A percentile compares a stretch with the other conserved stretches of the same genome.
phyloP scores from a whole-genome alignment of 37 sponge, comb jelly and placozoan genomes.

The Amphimedon queenslandica region DNA sequence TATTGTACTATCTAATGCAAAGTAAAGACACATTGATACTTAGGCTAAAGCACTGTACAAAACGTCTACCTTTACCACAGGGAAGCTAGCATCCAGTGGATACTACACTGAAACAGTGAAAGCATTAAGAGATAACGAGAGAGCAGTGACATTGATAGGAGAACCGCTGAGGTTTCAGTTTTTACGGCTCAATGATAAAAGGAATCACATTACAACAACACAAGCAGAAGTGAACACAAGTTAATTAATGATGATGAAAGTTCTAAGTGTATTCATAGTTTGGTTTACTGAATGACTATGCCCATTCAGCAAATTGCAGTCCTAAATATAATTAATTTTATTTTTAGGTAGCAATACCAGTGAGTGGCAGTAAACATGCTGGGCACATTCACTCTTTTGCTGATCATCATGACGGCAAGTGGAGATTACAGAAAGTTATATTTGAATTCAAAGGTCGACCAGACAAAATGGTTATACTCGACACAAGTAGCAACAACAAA shows the following conservation, averaged over 20 bases:
- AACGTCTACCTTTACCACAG: conserved; percentile 4
- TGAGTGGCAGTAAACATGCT: conserved; percentile 37
- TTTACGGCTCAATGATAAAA: conserved; percentile 22
- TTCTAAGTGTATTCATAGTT: not conserved
- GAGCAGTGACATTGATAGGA: conserved; percentile 32
- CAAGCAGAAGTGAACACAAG: conserved; percentile 46
- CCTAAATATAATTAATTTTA: not conserved
- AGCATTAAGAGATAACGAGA: conserved; percentile 25
- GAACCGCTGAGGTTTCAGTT: conserved; percentile 49
- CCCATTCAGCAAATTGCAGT: not conserved
- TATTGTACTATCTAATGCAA: conserved; percentile 61
- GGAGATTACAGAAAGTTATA: conserved; percentile 36
- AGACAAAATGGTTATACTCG: conserved; percentile 17
- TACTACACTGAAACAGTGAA: conserved; percentile 56
- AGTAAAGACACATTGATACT: conserved; percentile 10
- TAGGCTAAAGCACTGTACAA: not conserved
- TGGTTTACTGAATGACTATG: not conserved
- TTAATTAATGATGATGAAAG: not conserved
- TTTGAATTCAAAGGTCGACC: conserved; percentile 50
- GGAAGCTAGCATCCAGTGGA: conserved; percentile 28
- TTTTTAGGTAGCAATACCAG: conserved; percentile 69
- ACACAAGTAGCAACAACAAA: not conserved
- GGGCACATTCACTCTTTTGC: conserved; percentile 48
- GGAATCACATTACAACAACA: conserved; percentile 30
- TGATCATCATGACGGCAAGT: conserved; percentile 41